phyloP scores from a whole-genome alignment of 2,888 invertebrate genomes.

The Chelonus formosanus region DNA sequence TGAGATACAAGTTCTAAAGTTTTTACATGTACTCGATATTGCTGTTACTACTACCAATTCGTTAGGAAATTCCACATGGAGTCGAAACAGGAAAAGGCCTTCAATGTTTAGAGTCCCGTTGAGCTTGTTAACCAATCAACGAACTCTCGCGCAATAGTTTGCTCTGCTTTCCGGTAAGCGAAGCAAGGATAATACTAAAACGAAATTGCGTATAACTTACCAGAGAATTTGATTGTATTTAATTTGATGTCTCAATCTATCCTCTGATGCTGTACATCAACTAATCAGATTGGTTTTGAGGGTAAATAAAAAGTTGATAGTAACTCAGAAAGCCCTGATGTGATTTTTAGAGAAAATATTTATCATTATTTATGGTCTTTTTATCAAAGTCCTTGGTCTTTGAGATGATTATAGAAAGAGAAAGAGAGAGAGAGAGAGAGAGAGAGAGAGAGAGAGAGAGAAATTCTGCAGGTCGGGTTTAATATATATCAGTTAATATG shows the following conservation, averaged over 20 bases:
- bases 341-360: too few relatives aligned
- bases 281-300: too few relatives aligned
- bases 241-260: conserved; percentile 2
- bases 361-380: too few relatives aligned
- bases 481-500: too few relatives aligned
- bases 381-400: too few relatives aligned
- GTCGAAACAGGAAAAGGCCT: conserved; percentile 9
- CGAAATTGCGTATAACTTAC: conserved; percentile 8
- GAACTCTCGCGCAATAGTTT: conserved; percentile 45
- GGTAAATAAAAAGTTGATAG: too few relatives aligned
- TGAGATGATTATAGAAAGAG: too few relatives aligned
- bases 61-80: conserved; percentile 2
- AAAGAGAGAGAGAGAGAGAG: too few relatives aligned
- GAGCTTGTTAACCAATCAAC: conserved; percentile 50
- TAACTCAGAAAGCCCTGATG: too few relatives aligned
- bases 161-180: conserved; percentile 40
- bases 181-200: conserved; percentile 14
- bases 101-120: conserved; percentile 7
- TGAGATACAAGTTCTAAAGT: neutral
- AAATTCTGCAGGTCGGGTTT: too few relatives aligned
- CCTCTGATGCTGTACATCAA: neutral
- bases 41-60: conserved; percentile 1
- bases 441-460: too few relatives aligned
- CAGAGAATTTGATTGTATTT: conserved; percentile 17
- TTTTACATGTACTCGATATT: too few relatives aligned